A percentile compares a stretch with the other conserved stretches of the same genome.
phyloP scores from a whole-genome alignment of 2,888 invertebrate genomes.

The Stratiomys singularior region DNA sequence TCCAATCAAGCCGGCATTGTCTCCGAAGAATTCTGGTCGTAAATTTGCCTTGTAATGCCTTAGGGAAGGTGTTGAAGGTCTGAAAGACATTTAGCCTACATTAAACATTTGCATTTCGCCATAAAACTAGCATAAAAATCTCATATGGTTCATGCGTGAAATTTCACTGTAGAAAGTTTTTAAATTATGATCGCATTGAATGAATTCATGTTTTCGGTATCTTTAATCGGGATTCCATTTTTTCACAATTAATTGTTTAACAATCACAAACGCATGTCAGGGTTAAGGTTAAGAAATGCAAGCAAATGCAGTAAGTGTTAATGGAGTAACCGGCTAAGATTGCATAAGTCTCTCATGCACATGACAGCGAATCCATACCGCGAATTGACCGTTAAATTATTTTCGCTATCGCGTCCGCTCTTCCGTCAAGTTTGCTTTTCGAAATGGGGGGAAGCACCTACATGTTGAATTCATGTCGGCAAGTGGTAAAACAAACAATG shows the following conservation, averaged over 20 bases:
- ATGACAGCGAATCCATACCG: background rate
- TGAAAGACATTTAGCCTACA: constrained; percentile 49
- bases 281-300: constrained; percentile 31
- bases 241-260: background rate
- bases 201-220: too few species aligned
- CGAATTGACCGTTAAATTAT: background rate
- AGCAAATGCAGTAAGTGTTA: background rate
- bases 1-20: constrained; percentile 78
- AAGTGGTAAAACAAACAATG: background rate
- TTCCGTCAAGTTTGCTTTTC: too few species aligned
- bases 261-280: background rate
- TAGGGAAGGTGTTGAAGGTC: constrained; percentile 78
- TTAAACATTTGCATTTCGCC: too few species aligned
- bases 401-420: background rate
- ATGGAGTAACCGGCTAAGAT: background rate
- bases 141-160: too few species aligned
- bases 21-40: constrained; percentile 76
- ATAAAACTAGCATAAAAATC: background rate
- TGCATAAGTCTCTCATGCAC: background rate
- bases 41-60: constrained; percentile 77
- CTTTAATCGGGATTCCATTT: too few species aligned
- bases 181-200: too few species aligned
- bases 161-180: too few species aligned
- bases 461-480: background rate
- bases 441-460: too few species aligned